Conservation (phyloP, 2,113 vertebrate species). For the Oncorhynchus kisutch region DNA sequence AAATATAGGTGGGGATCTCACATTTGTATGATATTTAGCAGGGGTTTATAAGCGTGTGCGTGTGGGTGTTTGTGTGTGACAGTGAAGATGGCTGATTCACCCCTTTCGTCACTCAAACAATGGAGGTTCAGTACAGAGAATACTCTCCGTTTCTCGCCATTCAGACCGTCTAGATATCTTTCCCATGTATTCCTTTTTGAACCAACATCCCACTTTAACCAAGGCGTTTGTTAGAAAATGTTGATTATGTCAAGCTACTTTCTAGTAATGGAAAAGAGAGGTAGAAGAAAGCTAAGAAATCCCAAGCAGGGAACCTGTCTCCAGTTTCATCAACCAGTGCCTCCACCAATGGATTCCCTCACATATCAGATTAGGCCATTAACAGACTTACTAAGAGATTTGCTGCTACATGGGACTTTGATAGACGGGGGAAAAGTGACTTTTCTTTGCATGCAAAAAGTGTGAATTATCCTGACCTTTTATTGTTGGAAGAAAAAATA, state of each 20-base stretch:
- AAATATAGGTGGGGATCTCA: neutral
- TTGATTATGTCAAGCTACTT: conserved; percentile 19
- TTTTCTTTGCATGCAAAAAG: conserved; percentile 76
- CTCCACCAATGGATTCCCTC: conserved; percentile 69
- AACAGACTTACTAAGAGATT: conserved; percentile 48
- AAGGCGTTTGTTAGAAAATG: neutral
- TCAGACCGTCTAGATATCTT: neutral
- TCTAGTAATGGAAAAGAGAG: conserved; percentile 50
- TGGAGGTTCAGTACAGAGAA: conserved; percentile 28
- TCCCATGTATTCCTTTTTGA: conserved; percentile 21
- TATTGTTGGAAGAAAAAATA: conserved; percentile 55
- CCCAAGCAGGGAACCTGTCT: conserved; percentile 37
- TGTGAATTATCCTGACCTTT: conserved; percentile 67
- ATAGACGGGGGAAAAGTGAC: conserved; percentile 34
- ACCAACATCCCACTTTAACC: conserved; percentile 7
- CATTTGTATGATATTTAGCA: conserved; percentile 51
- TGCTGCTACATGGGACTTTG: conserved; percentile 68
- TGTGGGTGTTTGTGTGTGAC: conserved; percentile 45
- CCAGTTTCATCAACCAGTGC: conserved; percentile 67
- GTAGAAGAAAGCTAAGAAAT: neutral
- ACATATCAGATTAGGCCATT: conserved; percentile 77
- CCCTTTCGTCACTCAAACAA: conserved; percentile 17
- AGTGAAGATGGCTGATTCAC: conserved; percentile 15
- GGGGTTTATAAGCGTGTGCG: conserved; percentile 48
- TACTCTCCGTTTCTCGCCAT: neutral